Evolutionary conservation across 2,797 vertebrate species (phyloP).

Genomic region (Emys orbicularis): DNA sequence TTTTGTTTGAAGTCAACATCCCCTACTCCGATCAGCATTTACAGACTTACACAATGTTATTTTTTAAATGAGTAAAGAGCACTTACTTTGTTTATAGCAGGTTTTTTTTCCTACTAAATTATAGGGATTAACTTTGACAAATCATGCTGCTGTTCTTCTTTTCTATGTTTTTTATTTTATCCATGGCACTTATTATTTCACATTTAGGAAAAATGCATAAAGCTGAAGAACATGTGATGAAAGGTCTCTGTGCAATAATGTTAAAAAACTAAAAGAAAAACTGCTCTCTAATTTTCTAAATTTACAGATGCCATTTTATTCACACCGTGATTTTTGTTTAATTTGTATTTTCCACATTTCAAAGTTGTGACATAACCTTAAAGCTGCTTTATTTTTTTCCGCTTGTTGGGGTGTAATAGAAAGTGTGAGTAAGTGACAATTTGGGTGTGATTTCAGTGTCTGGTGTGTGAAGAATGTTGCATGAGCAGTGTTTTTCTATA

Average conservation of each 20-base stretch:
- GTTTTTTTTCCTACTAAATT: slow-evolving; percentile 82
- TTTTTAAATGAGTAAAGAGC: slow-evolving; percentile 83
- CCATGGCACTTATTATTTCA: slow-evolving; percentile 85
- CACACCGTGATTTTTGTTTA: slow-evolving; percentile 72
- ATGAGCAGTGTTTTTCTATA: slow-evolving; percentile 86
- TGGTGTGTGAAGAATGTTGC: slow-evolving; percentile 83
- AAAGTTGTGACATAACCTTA: slow-evolving; percentile 88
- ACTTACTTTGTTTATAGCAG: slow-evolving; percentile 86
- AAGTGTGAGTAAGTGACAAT: slow-evolving; percentile 83
- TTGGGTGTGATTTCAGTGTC: slow-evolving; percentile 84
- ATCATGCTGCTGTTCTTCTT: slow-evolving; percentile 85
- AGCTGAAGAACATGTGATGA: slow-evolving; percentile 88
- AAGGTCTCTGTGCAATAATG: slow-evolving; percentile 96
- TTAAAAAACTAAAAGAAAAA: slow-evolving; percentile 70
- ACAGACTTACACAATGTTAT: slow-evolving; percentile 73
- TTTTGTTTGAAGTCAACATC: slow-evolving; percentile 55
- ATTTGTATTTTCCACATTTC: slow-evolving; percentile 86
- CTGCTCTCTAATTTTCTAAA: slow-evolving; percentile 72
- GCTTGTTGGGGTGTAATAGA: slow-evolving; percentile 81
- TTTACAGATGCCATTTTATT: slow-evolving; percentile 76
- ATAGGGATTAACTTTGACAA: slow-evolving; percentile 84
- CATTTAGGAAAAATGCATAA: slow-evolving; percentile 78
- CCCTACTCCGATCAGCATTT: slow-evolving; percentile 66
- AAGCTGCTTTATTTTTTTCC: slow-evolving; percentile 93
- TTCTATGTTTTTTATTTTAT: slow-evolving; percentile 80